Evolutionary conservation across 92 coral and sea anemone genomes (phyloP), one percentile per base, ranked within the genome.

Genomic region (Parazoanthus atlanticus): DNA sequence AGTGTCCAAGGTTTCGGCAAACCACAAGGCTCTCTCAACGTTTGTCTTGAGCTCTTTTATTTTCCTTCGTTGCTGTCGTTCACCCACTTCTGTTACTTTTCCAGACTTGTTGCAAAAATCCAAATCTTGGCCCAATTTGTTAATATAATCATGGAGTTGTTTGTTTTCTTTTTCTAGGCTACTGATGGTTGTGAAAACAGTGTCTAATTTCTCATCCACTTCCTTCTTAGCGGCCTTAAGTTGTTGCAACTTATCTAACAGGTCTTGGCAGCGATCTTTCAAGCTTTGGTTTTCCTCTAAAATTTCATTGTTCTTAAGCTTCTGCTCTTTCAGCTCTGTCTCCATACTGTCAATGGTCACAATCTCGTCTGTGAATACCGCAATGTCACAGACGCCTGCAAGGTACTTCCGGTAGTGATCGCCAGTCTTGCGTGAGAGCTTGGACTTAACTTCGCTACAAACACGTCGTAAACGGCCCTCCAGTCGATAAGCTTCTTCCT

Each of bases 21-120:
- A 93, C 95, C 95, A 93, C 79, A 93, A 85, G 32, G 90, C 89
- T 80, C 88, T 91, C 80, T 93, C 92, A 33, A 90, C 90, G 3
- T 84, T 86, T 56, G 93, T 94, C 74, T 88, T 94, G 15, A 94
- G 92, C 25, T 93, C 93, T 66, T 36, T 36, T 16, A 93, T 61
- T 85, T 93, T 93, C 74, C 90, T 74, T 54, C 92, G 36, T 79
- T 82, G 86, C 71, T 89, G 92, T 74, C 92, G 56, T 56, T 86
- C 94, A 56, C 88, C 88, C 36, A 91, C 89, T 61, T 91, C 67
- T 66, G 23, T 78, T n/a, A 88, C 19, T 73, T 31, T 79, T 74
- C 81, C 74, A 34, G 87, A 88, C 47, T 28, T 91, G 78, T 91
- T 88, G 78, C 29, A 29, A n/a, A 82, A 82, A 73, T 83, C 80